Base-by-base conservation (phyloP, 2,888 invertebrate species). In the Metacarcinus magister region DNA sequence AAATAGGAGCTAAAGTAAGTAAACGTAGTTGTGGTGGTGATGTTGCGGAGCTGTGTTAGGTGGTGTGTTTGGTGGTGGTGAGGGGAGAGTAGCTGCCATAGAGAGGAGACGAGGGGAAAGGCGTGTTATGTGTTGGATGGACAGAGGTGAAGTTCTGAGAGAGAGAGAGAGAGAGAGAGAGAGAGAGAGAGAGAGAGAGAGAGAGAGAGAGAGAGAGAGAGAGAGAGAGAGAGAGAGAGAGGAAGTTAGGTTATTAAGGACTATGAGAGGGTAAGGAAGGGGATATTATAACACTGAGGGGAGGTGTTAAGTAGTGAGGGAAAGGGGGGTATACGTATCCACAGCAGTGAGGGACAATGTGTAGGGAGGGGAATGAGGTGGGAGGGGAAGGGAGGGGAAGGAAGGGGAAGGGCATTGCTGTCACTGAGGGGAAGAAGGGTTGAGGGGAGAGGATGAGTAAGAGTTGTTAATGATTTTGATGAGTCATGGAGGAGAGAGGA, bases 1-100 rank as follows among this genome's bases (percentile, higher is more conserved):
- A 99, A 98, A 99, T 99, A 98, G 99, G 99, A 97, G 99, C 99
- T 97, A 99, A 99, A 98, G 99, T 99, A 98, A 97, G 95, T 95
- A 92, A 19, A 43, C 13, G 19, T 13, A 28, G 67, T 19, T 19
- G 67, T 67, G 67, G 67, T 19, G 10, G 67, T 19, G 67, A 19
- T 82, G 82, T 28, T 4, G 28, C 7, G 44, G 16, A 32, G 13
- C n/a, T 54, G 23, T 44, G 94, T 32, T 4, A 32, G 75, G 92
- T 16, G 60, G 67, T 93, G 54, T 13, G 1, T 2, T 13, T 67
- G n/a, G 39, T 23, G 39, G 93, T 67, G 67, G n/a, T 43, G 91
- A 28, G 16, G 32, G 43, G n/a, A 32, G 23, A 32, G n/a, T n/a
- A n/a, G 48, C 48, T 48, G 10, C 48, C 48, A 5, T 48, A 28